A percentile compares a stretch with the other conserved stretches of the same genome.
phyloP scores from a whole-genome alignment of 1,140 invertebrate species.

The Saccostrea echinata region DNA sequence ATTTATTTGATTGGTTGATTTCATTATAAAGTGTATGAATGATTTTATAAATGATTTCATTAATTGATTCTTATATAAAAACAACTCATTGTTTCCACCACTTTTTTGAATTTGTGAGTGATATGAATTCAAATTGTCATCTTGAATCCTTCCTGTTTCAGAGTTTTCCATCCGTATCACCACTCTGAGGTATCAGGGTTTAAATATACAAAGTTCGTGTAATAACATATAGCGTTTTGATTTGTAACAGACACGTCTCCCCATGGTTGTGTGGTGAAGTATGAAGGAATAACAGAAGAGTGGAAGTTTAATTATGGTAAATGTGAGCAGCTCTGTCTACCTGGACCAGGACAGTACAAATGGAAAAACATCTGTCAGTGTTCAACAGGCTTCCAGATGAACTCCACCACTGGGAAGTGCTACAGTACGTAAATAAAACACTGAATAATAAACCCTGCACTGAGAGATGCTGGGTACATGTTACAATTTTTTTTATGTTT shows the following conservation, averaged over 20 bases:
- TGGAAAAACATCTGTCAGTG: slow-evolving; percentile 89
- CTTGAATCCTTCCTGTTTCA: too few relatives aligned
- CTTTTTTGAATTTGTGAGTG: too few relatives aligned
- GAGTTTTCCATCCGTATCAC: too few relatives aligned
- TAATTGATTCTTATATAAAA: too few relatives aligned
- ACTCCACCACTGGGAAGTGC: slow-evolving; percentile 13
- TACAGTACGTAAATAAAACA: background rate
- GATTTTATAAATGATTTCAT: too few relatives aligned
- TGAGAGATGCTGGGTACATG: background rate
- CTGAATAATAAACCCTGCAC: background rate
- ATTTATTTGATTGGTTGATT: background rate
- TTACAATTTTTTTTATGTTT: background rate
- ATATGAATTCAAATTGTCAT: too few relatives aligned
- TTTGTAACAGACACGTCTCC: background rate
- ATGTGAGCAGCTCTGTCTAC: slow-evolving; percentile 96
- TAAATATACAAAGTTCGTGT: too few relatives aligned
- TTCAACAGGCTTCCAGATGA: slow-evolving; percentile 84
- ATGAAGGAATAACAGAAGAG: slow-evolving; percentile 46
- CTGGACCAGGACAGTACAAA: slow-evolving; percentile 81
- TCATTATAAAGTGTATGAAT: too few relatives aligned
- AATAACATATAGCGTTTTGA: too few relatives aligned
- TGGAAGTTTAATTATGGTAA: slow-evolving; percentile 93
- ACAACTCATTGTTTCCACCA: too few relatives aligned
- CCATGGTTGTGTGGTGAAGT: slow-evolving; percentile 33
- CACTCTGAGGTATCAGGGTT: too few relatives aligned